Conservation (phyloP, 2,888 invertebrate species). For the Diogma glabrata region DNA sequence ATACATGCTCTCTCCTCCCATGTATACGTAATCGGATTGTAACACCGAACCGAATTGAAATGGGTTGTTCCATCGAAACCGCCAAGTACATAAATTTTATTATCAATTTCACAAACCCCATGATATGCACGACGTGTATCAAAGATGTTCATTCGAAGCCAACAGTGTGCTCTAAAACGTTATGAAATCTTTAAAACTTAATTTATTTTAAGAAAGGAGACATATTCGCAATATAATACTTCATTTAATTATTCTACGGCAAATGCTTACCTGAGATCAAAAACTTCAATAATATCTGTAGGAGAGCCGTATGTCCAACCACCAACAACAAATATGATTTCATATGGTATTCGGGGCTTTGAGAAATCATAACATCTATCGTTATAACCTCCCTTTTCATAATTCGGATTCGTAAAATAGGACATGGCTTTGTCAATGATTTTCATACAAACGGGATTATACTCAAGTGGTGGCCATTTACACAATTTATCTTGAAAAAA, state of each 20-base stretch:
- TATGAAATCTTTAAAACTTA: neutral
- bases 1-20: conserved; percentile 71
- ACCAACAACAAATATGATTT: conserved; percentile 70
- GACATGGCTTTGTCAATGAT: conserved; percentile 42
- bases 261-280: conserved; percentile 51
- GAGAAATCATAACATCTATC: conserved; percentile 40
- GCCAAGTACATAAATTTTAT: conserved; percentile 66
- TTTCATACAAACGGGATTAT: conserved; percentile 44
- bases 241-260: no score
- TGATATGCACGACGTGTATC: conserved; percentile 69
- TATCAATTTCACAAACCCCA: conserved; percentile 58
- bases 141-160: conserved; percentile 59
- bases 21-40: conserved; percentile 60
- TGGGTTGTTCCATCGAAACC: conserved; percentile 72
- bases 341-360: conserved; percentile 62
- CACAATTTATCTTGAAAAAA: conserved; percentile 46
- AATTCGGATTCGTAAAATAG: conserved; percentile 37
- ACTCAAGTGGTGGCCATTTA: conserved; percentile 41
- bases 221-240: no score
- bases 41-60: conserved; percentile 67
- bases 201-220: no score
- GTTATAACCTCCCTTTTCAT: no score
- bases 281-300: conserved; percentile 66
- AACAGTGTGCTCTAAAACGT: conserved; percentile 52
- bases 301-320: conserved; percentile 81